phyloP scores from a whole-genome alignment of 2,113 vertebrate species.

The Apteryx owenii region DNA sequence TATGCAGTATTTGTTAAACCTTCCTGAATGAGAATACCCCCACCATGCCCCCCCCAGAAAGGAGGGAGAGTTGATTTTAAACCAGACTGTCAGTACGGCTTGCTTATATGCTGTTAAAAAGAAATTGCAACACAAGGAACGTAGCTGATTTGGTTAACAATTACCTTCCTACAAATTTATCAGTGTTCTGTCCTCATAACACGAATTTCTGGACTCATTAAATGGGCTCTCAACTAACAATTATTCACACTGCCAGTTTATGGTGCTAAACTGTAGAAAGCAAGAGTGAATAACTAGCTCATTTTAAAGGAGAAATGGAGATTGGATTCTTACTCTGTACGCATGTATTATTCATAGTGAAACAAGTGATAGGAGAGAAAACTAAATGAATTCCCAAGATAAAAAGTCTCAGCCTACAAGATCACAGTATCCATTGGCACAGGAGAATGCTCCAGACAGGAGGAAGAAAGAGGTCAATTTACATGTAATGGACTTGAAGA shows the following conservation, averaged over 20 bases:
- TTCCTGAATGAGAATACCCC: background rate
- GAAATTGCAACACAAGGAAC: background rate
- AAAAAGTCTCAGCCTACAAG: background rate
- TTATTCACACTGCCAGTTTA: slow-evolving; percentile 8
- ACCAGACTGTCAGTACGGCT: background rate
- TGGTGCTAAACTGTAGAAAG: background rate
- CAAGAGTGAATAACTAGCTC: slow-evolving; percentile 23
- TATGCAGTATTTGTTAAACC: background rate
- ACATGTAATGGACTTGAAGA: background rate
- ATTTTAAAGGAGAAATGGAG: background rate
- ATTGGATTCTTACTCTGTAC: background rate
- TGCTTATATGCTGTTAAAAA: background rate
- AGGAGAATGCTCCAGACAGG: background rate
- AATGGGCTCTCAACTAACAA: background rate
- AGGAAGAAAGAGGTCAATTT: background rate
- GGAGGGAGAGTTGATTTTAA: background rate
- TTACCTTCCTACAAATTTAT: background rate
- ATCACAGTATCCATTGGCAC: background rate
- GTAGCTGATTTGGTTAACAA: slow-evolving; percentile 35
- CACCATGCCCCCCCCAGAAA: background rate
- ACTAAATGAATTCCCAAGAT: background rate
- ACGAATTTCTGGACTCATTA: background rate
- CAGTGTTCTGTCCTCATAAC: slow-evolving; percentile 16
- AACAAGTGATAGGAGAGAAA: background rate
- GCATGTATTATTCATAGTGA: slow-evolving; percentile 3